These are phyloP conservation scores for Chaunax sp. DNA, from an alignment of 2,797 vertebrate genomes.

Conservation along the genomic window DNA sequence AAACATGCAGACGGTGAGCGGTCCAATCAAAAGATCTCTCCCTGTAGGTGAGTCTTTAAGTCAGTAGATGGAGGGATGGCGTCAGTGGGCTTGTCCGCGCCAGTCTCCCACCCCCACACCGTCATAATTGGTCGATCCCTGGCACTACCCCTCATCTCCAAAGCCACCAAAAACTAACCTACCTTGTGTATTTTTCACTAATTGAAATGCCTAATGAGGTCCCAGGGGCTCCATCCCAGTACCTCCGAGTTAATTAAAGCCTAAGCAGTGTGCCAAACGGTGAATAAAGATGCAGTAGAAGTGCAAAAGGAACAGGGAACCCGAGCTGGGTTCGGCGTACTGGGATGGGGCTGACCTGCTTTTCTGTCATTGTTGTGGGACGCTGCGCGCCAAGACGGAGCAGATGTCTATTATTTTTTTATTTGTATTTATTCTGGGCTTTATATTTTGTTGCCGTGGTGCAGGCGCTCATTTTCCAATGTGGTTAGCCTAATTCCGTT, in stretches of 20 bases:
- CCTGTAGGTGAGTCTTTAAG: slow-evolving; percentile 3
- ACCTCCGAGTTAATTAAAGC: slow-evolving; percentile 86
- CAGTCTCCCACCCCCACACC: slow-evolving; percentile 34
- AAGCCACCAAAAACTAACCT: slow-evolving; percentile 83
- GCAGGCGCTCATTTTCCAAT: slow-evolving; percentile 74
- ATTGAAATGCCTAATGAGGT: slow-evolving; percentile 94
- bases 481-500: slow-evolving; percentile 78
- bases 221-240: slow-evolving; percentile 88
- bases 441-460: slow-evolving; percentile 70
- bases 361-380: slow-evolving; percentile 82
- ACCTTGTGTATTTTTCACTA: slow-evolving; percentile 86
- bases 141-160: slow-evolving; percentile 76
- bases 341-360: slow-evolving; percentile 77
- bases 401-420: slow-evolving; percentile 83
- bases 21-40: slow-evolving; percentile 8
- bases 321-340: slow-evolving; percentile 48
- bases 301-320: slow-evolving; percentile 66
- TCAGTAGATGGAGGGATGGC: slow-evolving; percentile 12
- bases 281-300: slow-evolving; percentile 83
- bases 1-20: too few species aligned
- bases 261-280: slow-evolving; percentile 79
- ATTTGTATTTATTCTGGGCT: slow-evolving; percentile 81
- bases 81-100: slow-evolving; percentile 50
- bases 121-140: slow-evolving; percentile 77
- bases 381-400: slow-evolving; percentile 72